Evolutionary conservation across 2,888 invertebrate species (phyloP), one percentile per base, ranked within the genome.

Genomic region (Pseudococcus viburni): DNA sequence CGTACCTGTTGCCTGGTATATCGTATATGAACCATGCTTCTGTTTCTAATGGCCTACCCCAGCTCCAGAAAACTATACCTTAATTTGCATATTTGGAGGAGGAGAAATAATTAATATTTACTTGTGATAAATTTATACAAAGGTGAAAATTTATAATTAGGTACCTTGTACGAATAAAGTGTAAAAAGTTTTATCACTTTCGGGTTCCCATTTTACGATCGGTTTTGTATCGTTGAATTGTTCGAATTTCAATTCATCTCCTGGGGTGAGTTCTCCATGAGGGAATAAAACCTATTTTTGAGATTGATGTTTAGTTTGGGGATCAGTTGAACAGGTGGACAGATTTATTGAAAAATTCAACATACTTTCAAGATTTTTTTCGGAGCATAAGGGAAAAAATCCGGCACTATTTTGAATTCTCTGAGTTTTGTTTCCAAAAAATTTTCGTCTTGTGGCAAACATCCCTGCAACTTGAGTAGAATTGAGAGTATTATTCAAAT

Each of bases 121-220:
- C n/a, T 55, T n/a, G n/a, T 7, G 17, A 55, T 12, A 4, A 51
- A 73, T 33, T 33, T 15, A 15, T 73, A 26, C 8, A n/a, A 55
- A 55, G 42, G n/a, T 12, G 7, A 42, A 12, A 77, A 77, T 73
- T 73, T n/a, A 42, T 33, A 46, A 22, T 33, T 11, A 80, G 42
- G 42, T 80, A 83, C 80, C 80, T 46, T 46, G n/a, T 83, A 83
- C 42, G 46, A 19, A 83, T 46, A 83, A 12, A 46, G 80, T 83
- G 6, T 83, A 83, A 11, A 11, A 83, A 46, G 42, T 46, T 12
- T 19, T 46, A 46, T 83, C 46, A 46, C 46, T 42, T 73, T 73
- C 68, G 9, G n/a, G 80, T 46, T 83, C 46, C 80, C 80, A 83
- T 83, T 83, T 83, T 19, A 83, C n/a, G 3, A 83, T 83, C 8